Evolutionary conservation across 2,888 invertebrate species (phyloP), one percentile per base, ranked within the genome.

Genomic region (Trichopria drosophilae): DNA sequence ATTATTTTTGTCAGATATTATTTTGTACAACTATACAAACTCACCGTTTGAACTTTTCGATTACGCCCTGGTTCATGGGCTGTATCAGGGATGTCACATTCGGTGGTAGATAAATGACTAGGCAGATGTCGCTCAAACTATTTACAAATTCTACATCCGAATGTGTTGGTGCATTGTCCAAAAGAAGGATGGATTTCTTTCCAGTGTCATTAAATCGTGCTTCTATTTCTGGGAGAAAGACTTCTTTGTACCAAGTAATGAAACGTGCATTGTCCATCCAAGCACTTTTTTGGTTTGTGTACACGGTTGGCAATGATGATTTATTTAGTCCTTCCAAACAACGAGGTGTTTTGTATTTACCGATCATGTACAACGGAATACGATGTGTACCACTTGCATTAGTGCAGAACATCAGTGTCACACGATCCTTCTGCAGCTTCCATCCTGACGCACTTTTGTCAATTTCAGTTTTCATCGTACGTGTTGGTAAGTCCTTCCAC

Each of bases 11-110:
- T n/a, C n/a, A n/a, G n/a, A n/a, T n/a, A n/a, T n/a, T n/a, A n/a
- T n/a, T n/a, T n/a, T n/a, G n/a, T n/a, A n/a, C n/a, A n/a, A n/a
- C n/a, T n/a, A n/a, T n/a, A n/a, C n/a, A n/a, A n/a, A n/a, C n/a
- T n/a, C n/a, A n/a, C n/a, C n/a, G n/a, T 24, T 44, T 44, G n/a
- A 44, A 35, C 28, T 34, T 13, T 16, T 24, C 44, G 6, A 44
- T 44, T 3, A 35, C 44, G 28, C 34, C 44, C 35, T 44, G 35
- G 13, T 44, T 35, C 44, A n/a, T n/a, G n/a, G n/a, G n/a, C n/a
- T n/a, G n/a, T n/a, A n/a, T n/a, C n/a, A n/a, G n/a, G n/a, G n/a
- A 44, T 44, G 35, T 44, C 7, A 44, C 44, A n/a, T 35, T 40
- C 13, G 44, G 44, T 18, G 44, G 44, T 6, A 44, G 35, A 13